Percentiles rank a stretch among this genome's conserved stretches.
These are phyloP conservation scores for Netelia virgata DNA, from an alignment of 2,888 invertebrate species.

Conservation along the genomic window DNA sequence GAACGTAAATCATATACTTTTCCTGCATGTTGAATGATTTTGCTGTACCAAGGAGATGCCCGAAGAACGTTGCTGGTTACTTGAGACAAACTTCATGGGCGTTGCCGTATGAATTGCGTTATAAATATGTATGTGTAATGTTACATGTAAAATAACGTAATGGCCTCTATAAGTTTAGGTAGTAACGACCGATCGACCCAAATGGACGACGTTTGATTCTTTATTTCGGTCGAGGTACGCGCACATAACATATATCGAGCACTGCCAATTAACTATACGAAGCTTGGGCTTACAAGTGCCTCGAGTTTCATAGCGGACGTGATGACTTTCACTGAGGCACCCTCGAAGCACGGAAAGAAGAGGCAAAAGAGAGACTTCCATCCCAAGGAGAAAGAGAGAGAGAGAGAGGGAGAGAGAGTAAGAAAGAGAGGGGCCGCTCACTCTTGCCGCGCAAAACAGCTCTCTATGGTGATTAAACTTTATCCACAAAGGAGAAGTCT, in stretches of 20 bases:
- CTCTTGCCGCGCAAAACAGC: slow-evolving; percentile 60
- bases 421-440: slow-evolving; percentile 33
- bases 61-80: no score
- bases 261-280: not conserved
- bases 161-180: no score
- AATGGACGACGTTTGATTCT: slow-evolving; percentile 1
- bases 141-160: no score
- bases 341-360: slow-evolving; percentile 13
- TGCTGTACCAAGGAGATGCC: no score
- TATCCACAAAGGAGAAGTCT: slow-evolving; percentile 79
- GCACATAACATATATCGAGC: not conserved
- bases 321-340: slow-evolving; percentile 27
- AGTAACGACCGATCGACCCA: not conserved
- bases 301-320: not conserved
- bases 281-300: not conserved
- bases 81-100: no score
- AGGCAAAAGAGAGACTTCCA: slow-evolving; percentile 1
- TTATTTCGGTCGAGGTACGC: not conserved
- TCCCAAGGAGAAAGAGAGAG: slow-evolving; percentile 15
- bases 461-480: slow-evolving; percentile 80
- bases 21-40: no score
- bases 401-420: not conserved
- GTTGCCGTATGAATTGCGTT: no score
- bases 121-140: no score
- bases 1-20: no score